Conservation (phyloP, 2,113 vertebrate genomes). For the Lucifuga dentata region DNA sequence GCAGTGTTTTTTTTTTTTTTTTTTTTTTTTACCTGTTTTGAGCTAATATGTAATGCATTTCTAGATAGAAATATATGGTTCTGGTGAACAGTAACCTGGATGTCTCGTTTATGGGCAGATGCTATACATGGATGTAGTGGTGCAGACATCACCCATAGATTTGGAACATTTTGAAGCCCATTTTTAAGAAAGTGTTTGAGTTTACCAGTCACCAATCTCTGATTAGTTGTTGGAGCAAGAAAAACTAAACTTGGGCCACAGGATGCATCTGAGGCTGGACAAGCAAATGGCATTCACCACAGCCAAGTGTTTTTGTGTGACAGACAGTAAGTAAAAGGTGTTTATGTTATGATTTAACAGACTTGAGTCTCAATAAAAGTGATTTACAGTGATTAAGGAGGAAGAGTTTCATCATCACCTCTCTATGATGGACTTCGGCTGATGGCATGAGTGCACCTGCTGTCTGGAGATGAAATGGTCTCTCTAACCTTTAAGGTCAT, state of each 20-base stretch:
- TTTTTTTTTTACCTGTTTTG: conserved; percentile 7
- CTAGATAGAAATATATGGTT: conserved; percentile 22
- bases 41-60: conserved; percentile 18
- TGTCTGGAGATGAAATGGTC: not conserved
- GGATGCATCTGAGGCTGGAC: no score
- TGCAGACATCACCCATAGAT: not conserved
- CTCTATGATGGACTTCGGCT: not conserved
- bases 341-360: no score
- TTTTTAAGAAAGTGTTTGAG: no score
- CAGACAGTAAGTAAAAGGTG: no score
- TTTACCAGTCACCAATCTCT: no score
- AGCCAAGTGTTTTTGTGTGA: no score
- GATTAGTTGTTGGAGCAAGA: no score
- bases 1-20: no score
- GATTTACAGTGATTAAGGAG: not conserved
- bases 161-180: no score
- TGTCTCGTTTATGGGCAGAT: not conserved
- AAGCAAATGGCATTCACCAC: no score
- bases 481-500: not conserved
- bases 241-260: no score
- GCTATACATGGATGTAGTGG: conserved; percentile 9
- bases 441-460: not conserved
- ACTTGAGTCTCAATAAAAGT: no score
- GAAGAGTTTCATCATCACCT: not conserved
- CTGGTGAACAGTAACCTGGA: conserved; percentile 29